These are phyloP conservation scores for Atrina japonica DNA, from an alignment of 2,888 invertebrate genomes.

Conservation along the genomic window DNA sequence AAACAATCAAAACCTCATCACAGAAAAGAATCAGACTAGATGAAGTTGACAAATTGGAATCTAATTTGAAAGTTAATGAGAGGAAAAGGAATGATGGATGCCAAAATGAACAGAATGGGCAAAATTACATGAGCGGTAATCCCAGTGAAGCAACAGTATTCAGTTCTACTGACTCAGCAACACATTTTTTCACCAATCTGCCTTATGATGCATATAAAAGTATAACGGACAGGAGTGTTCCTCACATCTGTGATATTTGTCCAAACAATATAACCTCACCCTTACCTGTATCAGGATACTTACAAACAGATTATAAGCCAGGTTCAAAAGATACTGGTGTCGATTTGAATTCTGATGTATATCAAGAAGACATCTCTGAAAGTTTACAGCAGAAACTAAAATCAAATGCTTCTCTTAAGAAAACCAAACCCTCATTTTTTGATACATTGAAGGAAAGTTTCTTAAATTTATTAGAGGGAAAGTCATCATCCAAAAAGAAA, in stretches of 20 bases:
- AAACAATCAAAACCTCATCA: not conserved
- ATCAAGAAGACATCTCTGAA: not conserved
- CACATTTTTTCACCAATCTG: not conserved
- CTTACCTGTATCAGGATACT: not conserved
- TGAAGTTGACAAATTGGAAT: not conserved
- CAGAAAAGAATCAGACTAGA: not conserved
- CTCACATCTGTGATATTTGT: slow-evolving; percentile 1
- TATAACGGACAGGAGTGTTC: not conserved
- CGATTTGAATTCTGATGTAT: not conserved
- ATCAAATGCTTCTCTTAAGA: slow-evolving; percentile 25
- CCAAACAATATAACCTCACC: not conserved
- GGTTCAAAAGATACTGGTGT: not conserved
- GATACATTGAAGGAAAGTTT: slow-evolving; percentile 55
- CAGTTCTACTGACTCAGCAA: not conserved
- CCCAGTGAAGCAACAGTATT: not conserved
- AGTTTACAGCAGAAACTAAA: not conserved
- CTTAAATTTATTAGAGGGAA: slow-evolving; percentile 49
- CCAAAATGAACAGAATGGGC: not conserved
- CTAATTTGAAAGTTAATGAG: not conserved
- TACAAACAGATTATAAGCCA: not conserved
- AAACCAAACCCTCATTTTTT: slow-evolving; percentile 49
- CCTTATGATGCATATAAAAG: slow-evolving; percentile 7
- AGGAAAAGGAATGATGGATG: not conserved
- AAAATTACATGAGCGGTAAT: not conserved
- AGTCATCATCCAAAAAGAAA: slow-evolving; percentile 15